phyloP scores from a whole-genome alignment of 2,113 vertebrate genomes.

The Bothrops jararaca region DNA sequence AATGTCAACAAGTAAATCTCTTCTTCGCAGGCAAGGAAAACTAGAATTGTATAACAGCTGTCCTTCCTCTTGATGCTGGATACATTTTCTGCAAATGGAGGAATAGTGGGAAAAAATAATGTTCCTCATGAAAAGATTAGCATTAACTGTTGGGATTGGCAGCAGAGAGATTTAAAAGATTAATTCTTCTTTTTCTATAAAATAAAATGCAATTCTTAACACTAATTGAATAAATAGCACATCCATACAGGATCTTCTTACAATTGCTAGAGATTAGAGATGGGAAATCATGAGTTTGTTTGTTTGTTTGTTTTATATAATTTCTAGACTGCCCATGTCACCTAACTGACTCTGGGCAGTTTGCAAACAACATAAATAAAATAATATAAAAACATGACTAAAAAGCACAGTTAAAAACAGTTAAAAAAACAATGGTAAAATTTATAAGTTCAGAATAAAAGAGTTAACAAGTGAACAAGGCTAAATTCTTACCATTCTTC shows the following conservation, averaged over 20 bases:
- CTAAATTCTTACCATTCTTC: no score
- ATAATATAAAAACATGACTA: no score
- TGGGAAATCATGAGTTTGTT: background rate
- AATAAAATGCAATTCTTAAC: background rate
- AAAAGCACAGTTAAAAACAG: no score
- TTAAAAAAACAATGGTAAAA: no score
- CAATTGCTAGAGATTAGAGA: background rate
- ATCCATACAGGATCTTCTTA: background rate
- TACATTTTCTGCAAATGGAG: background rate
- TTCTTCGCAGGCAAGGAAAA: background rate
- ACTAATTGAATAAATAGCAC: background rate
- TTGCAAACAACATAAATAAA: no score
- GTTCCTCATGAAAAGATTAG: background rate
- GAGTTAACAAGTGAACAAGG: no score
- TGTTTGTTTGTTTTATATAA: no score
- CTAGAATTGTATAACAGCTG: background rate
- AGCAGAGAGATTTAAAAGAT: background rate
- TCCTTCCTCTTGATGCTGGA: background rate
- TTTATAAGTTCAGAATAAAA: no score
- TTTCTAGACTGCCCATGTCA: no score
- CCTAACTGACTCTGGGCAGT: no score
- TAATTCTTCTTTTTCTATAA: background rate
- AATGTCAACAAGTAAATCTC: background rate
- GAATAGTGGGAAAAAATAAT: background rate
- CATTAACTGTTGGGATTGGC: background rate